Conservation (phyloP, 2,113 vertebrate genomes). For the Oenanthe oenanthe region DNA sequence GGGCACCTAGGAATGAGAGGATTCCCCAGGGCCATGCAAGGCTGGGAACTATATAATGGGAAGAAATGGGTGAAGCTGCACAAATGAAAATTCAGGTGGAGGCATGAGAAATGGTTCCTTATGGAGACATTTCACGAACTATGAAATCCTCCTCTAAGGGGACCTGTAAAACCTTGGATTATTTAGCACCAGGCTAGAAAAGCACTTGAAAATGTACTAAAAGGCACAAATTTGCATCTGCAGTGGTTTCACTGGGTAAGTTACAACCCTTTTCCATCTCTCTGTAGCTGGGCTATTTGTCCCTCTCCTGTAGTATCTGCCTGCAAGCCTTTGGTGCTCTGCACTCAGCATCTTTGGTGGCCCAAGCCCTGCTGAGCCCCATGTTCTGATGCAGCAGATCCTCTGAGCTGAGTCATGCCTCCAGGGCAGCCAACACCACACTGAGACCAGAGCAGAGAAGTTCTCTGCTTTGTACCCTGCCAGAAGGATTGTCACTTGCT, state of each 20-base stretch:
- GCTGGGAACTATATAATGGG: neutral
- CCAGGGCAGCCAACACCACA: neutral
- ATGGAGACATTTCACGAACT: neutral
- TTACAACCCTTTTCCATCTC: neutral
- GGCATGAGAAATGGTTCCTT: neutral
- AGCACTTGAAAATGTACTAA: neutral
- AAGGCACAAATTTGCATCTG: neutral
- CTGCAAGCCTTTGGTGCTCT: neutral
- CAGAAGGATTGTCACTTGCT: neutral
- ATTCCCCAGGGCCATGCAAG: neutral
- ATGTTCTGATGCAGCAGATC: conserved; percentile 1
- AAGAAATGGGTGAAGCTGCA: neutral
- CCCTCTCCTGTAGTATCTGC: neutral
- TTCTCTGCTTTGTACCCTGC: neutral
- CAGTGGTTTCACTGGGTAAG: neutral
- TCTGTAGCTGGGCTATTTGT: neutral
- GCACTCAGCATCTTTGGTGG: neutral
- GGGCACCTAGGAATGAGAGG: neutral
- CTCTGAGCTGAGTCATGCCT: conserved; percentile 48
- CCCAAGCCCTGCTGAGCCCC: neutral
- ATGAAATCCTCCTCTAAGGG: neutral
- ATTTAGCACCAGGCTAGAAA: conserved; percentile 3
- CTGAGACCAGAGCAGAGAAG: accelerated
- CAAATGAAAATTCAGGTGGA: neutral
- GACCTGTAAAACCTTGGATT: neutral